phyloP scores from a whole-genome alignment of 2,797 vertebrate genomes.

The Margarornis squamiger region DNA sequence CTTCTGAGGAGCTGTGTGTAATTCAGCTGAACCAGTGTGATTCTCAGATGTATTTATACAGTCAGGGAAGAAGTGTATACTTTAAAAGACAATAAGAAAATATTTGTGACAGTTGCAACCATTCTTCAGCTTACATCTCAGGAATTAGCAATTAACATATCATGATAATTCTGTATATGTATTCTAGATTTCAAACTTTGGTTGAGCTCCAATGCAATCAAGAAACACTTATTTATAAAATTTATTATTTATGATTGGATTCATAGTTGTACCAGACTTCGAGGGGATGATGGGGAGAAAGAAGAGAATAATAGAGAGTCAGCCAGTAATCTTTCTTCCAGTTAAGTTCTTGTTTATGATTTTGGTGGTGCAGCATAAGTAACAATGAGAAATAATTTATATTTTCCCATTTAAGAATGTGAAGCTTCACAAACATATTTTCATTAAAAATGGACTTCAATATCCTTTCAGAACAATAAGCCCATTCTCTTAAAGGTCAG shows the following conservation, averaged over 20 bases:
- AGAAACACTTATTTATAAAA: not conserved
- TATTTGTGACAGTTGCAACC: not conserved
- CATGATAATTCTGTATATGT: not conserved
- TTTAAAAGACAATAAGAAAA: not conserved
- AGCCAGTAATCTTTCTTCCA: not conserved
- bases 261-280: not conserved
- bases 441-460: not conserved
- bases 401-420: not conserved
- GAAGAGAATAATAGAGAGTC: not conserved
- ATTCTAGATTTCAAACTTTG: not conserved
- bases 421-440: not conserved
- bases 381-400: not conserved
- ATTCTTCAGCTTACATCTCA: not conserved
- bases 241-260: not conserved
- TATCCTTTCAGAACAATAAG: constrained; percentile 9
- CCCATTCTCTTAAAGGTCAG: not conserved
- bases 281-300: rapidly evolving
- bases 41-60: not conserved
- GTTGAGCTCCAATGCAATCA: not conserved
- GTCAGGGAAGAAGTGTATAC: not conserved
- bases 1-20: not conserved
- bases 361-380: not conserved
- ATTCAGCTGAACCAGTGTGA: not conserved
- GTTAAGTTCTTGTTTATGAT: not conserved
- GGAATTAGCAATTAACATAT: not conserved